Evolutionary conservation across 2,113 vertebrate species (phyloP).

Genomic region (Dipodomys stephensi): DNA sequence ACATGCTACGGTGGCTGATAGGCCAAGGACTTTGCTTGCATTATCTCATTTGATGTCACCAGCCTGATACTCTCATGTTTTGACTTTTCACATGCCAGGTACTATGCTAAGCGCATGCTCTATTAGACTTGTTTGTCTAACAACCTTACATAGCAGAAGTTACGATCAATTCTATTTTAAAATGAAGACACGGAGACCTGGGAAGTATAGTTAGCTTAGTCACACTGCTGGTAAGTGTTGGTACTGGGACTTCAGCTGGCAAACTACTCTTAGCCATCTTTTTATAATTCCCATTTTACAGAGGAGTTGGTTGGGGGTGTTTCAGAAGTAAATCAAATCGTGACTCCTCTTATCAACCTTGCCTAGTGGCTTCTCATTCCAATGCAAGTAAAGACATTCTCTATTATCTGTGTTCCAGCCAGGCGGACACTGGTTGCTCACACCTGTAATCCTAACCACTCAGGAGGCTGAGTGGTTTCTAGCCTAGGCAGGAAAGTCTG

Average conservation of each 20-base stretch:
- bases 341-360: background rate
- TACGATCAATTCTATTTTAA: background rate
- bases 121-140: background rate
- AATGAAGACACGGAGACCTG: background rate
- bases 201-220: background rate
- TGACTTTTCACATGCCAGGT: background rate
- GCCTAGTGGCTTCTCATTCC: background rate
- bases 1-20: fast-evolving
- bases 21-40: fast-evolving
- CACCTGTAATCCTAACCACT: too few species aligned
- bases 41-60: background rate
- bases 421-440: too few species aligned
- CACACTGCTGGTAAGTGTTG: background rate
- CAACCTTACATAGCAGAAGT: constrained; percentile 1
- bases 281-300: background rate
- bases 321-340: background rate
- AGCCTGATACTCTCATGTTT: background rate
- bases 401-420: background rate
- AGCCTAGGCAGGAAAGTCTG: too few species aligned
- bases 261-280: background rate
- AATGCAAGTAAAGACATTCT: background rate
- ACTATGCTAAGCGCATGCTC: background rate
- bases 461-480: too few species aligned
- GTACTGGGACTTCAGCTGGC: background rate
- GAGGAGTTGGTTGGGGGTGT: background rate